phyloP scores from a whole-genome alignment of 2,113 vertebrate genomes.

The Pristiophorus japonicus region DNA sequence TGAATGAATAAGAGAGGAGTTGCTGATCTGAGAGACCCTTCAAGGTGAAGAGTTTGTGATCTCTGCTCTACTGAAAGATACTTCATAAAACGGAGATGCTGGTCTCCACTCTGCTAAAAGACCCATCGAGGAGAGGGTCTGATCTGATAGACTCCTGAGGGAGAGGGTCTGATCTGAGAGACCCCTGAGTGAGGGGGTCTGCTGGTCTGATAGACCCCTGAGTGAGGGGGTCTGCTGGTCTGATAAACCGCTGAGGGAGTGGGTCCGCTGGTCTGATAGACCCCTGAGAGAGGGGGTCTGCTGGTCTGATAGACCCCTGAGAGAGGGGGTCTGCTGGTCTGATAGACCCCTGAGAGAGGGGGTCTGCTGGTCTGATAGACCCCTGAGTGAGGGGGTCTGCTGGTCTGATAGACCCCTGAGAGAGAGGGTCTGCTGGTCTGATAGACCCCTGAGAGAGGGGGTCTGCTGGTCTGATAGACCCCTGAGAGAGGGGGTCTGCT shows the following conservation, averaged over 20 bases:
- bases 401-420: neutral
- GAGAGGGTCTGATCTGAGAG: no score
- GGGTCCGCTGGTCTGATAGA: neutral
- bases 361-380: neutral
- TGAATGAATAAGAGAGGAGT: neutral
- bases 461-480: neutral
- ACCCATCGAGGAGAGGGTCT: neutral
- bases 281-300: no score
- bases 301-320: neutral
- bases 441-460: neutral
- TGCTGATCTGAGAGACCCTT: neutral
- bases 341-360: neutral
- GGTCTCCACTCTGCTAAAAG: neutral
- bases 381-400: neutral
- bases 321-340: neutral
- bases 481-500: neutral
- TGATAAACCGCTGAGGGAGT: neutral
- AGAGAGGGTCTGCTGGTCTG: neutral
- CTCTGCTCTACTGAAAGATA: neutral
- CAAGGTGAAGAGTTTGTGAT: neutral
- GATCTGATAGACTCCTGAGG: neutral
- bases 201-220: neutral
- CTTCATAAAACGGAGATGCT: neutral
- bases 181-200: neutral
- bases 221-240: neutral